These are phyloP conservation scores for Drosophila fulvimacula DNA, from an alignment of 2,888 invertebrate species.

Conservation along the genomic window DNA sequence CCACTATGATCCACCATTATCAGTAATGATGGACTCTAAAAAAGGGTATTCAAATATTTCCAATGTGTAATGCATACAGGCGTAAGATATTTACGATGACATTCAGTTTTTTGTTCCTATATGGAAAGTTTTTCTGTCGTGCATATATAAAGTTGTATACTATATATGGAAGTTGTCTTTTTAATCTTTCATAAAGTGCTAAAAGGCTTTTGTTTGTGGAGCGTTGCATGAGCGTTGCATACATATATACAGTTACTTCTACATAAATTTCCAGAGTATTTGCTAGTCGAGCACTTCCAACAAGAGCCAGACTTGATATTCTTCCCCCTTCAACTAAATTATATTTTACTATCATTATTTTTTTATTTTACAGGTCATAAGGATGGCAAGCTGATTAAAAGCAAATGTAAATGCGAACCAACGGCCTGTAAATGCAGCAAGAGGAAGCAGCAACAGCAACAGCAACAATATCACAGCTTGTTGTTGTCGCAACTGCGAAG, in stretches of 20 bases:
- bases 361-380: constrained; percentile 49
- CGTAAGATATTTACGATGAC: not conserved
- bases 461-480: constrained; percentile 40
- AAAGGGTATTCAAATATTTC: not conserved
- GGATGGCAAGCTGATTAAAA: constrained; percentile 50
- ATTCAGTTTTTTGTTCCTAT: too few species aligned
- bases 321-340: not conserved
- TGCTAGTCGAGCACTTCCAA: not conserved
- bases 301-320: not conserved
- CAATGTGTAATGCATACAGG: not conserved
- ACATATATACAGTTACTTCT: too few species aligned
- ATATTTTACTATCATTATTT: constrained; percentile 3
- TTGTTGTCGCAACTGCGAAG: constrained; percentile 60
- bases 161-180: too few species aligned
- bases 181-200: too few species aligned
- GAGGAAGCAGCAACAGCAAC: constrained; percentile 31
- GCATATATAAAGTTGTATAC: not conserved
- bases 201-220: too few species aligned
- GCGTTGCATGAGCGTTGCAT: too few species aligned
- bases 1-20: not conserved
- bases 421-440: constrained; percentile 74
- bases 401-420: constrained; percentile 77
- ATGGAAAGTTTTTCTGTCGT: not conserved
- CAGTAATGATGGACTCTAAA: not conserved
- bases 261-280: too few species aligned